Evolutionary conservation across 2,113 vertebrate species (phyloP).

Genomic region (Anser cygnoides): DNA sequence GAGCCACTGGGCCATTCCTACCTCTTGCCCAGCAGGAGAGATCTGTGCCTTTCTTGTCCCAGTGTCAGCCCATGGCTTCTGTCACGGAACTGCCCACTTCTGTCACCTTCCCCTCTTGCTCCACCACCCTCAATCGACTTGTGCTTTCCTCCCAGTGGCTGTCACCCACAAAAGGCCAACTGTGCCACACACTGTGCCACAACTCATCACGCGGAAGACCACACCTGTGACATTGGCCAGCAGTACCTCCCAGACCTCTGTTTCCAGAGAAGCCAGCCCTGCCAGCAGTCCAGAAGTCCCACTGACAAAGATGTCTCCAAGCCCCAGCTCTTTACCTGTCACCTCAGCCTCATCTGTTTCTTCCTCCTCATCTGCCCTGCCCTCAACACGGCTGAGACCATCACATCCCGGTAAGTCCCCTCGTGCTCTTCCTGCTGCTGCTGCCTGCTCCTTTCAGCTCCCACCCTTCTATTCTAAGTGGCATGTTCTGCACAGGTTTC

Average conservation of each 20-base stretch:
- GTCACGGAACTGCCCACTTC: background rate
- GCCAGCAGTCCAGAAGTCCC: background rate
- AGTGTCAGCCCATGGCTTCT: background rate
- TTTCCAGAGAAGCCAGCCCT: background rate
- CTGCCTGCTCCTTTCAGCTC: background rate
- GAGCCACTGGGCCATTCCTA: background rate
- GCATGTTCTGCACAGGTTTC: fast-evolving
- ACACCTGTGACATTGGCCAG: background rate
- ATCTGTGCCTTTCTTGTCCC: background rate
- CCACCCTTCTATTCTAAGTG: background rate
- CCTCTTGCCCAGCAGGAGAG: background rate
- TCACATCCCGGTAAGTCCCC: conserved; percentile 19
- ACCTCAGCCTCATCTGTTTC: background rate
- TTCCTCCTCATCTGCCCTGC: background rate
- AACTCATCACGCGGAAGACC: background rate
- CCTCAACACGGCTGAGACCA: background rate
- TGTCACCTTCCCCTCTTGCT: background rate
- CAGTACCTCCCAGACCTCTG: background rate
- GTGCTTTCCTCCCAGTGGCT: background rate
- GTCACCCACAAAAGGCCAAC: background rate
- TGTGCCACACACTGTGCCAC: background rate
- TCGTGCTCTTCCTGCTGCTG: background rate
- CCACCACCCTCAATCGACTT: background rate
- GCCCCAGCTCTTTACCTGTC: background rate
- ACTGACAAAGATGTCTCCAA: background rate